These are phyloP conservation scores for Brenthis hecate DNA, from an alignment of 2,888 invertebrate genomes.

Conservation along the genomic window DNA sequence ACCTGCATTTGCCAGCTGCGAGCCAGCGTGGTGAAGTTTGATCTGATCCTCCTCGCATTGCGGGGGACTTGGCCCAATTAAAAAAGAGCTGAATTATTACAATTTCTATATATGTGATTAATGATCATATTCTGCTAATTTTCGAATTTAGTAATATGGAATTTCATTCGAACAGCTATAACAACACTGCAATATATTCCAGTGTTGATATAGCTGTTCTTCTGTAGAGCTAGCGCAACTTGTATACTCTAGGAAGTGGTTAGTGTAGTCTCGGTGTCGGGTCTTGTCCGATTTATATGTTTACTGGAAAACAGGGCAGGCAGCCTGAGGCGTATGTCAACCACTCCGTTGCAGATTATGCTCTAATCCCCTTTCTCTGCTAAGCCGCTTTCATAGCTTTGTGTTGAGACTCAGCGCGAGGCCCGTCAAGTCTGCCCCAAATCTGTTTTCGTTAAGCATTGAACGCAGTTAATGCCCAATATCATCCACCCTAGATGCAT, in stretches of 20 bases:
- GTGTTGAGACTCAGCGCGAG: constrained; percentile 68
- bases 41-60: too few species aligned
- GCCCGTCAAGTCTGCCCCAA: constrained; percentile 72
- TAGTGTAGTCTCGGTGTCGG: constrained; percentile 41
- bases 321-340: constrained; percentile 71
- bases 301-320: constrained; percentile 52
- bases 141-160: too few species aligned
- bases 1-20: too few species aligned
- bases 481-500: constrained; percentile 18
- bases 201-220: not conserved
- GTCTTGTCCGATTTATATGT: constrained; percentile 46
- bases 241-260: constrained; percentile 36
- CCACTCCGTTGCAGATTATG: constrained; percentile 74
- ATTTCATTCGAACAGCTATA: not conserved
- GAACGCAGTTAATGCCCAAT: constrained; percentile 26
- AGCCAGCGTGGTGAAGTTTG: too few species aligned
- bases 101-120: too few species aligned
- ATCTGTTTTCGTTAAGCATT: constrained; percentile 60
- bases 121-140: too few species aligned
- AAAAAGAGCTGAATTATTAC: too few species aligned
- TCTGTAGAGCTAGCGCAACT: constrained; percentile 3
- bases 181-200: not conserved
- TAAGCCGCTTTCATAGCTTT: constrained; percentile 79
- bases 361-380: constrained; percentile 75
- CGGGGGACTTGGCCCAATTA: too few species aligned